A percentile compares a stretch with the other conserved stretches of the same genome.
Evolutionary conservation across 2,797 vertebrate genomes (phyloP).

Genomic region (Poecilia wingei): DNA sequence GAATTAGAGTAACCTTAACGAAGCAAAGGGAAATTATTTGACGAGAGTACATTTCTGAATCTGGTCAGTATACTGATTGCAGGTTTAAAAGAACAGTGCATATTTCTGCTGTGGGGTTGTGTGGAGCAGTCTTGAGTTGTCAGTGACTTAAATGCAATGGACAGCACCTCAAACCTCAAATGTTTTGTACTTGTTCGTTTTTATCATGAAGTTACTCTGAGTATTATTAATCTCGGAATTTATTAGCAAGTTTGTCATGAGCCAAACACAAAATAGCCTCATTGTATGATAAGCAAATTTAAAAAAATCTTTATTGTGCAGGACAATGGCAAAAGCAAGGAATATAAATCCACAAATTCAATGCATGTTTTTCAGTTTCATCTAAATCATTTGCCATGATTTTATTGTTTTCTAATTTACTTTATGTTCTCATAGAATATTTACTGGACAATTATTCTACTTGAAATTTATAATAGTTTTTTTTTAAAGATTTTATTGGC

Average conservation of each 20-base stretch:
- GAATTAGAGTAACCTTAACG: constrained; percentile 93
- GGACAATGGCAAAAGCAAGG: no score
- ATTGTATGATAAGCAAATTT: no score
- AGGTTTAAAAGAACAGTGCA: not conserved
- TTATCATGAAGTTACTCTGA: not conserved
- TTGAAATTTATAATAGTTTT: not conserved
- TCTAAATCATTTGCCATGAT: not conserved
- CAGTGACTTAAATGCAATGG: not conserved
- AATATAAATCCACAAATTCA: no score
- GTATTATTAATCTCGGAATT: not conserved
- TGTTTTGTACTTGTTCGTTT: not conserved
- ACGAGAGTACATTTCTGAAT: no score
- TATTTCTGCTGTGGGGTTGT: not conserved
- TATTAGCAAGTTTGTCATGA: no score
- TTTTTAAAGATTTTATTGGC: no score
- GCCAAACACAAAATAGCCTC: no score
- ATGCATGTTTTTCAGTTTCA: not conserved
- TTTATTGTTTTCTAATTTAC: not conserved
- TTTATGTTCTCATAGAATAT: not conserved
- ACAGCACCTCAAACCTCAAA: not conserved
- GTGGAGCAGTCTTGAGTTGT: not conserved
- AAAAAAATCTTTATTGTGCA: no score
- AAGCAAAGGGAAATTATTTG: not conserved
- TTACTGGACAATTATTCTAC: not conserved
- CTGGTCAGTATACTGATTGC: not conserved